phyloP scores from a whole-genome alignment of 2,888 invertebrate species.

The Drosophila mettleri region DNA sequence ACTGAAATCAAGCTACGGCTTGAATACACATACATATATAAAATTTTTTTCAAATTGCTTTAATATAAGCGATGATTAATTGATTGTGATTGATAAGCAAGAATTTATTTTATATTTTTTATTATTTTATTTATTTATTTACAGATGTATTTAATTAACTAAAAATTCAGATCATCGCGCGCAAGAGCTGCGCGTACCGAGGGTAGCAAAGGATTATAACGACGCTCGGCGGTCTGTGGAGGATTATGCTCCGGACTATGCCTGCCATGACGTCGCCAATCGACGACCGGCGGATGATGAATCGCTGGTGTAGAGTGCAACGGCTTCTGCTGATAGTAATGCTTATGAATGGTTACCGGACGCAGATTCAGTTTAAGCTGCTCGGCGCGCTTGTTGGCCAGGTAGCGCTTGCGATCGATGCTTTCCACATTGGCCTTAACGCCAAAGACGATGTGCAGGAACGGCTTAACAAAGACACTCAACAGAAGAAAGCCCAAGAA shows the following conservation, averaged over 20 bases:
- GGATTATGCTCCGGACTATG: not conserved
- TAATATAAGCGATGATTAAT: not conserved
- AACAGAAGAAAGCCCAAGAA: slow-evolving; percentile 78
- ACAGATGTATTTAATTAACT: not conserved
- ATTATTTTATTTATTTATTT: slow-evolving; percentile 1
- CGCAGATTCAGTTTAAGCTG: slow-evolving; percentile 68
- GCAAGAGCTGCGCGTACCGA: slow-evolving; percentile 27
- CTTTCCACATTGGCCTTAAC: slow-evolving; percentile 73
- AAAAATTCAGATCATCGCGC: slow-evolving; percentile 12
- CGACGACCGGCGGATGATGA: slow-evolving; percentile 42
- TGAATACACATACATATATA: too few species aligned
- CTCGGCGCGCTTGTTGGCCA: slow-evolving; percentile 65
- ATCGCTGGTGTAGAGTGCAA: slow-evolving; percentile 50
- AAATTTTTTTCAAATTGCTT: too few species aligned
- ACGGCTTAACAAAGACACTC: slow-evolving; percentile 79
- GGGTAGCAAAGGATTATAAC: slow-evolving; percentile 59
- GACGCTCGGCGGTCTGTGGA: not conserved
- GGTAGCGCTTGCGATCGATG: slow-evolving; percentile 67
- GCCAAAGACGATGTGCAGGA: slow-evolving; percentile 76
- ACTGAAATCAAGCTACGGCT: too few species aligned
- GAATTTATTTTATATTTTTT: too few species aligned
- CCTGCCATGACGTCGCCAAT: slow-evolving; percentile 52
- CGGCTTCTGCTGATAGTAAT: slow-evolving; percentile 75
- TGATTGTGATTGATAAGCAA: not conserved
- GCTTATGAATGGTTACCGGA: slow-evolving; percentile 82